phyloP scores from a whole-genome alignment of 2,797 vertebrate genomes.

The Fistularia commersonii region DNA sequence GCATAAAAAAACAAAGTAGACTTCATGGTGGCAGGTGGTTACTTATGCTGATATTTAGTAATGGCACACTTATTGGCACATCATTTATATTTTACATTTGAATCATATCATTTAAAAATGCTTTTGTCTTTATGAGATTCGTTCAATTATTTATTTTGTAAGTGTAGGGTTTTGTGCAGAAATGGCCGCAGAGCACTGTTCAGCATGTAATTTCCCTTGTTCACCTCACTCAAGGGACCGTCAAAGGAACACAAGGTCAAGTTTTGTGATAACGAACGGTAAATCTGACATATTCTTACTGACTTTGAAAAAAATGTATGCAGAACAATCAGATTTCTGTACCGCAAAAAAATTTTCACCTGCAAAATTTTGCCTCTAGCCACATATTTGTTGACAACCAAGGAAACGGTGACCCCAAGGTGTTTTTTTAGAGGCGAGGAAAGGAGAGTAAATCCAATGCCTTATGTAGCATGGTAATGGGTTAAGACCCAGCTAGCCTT shows the following conservation, averaged over 20 bases:
- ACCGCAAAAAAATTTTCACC: no score
- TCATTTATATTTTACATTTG: no score
- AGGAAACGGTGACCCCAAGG: slow-evolving; percentile 68
- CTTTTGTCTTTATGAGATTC: background rate
- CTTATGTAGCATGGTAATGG: slow-evolving; percentile 67
- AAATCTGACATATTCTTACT: slow-evolving; percentile 26
- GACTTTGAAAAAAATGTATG: no score
- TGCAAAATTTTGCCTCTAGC: slow-evolving; percentile 25
- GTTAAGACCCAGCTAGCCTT: slow-evolving; percentile 60
- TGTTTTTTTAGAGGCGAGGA: slow-evolving; percentile 50
- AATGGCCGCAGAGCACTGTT: slow-evolving; percentile 27
- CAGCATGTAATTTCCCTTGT: slow-evolving; percentile 24
- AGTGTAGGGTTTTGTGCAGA: background rate
- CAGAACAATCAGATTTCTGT: no score
- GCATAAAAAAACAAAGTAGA: no score
- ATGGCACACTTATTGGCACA: no score
- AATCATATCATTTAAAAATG: no score
- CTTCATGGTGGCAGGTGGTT: no score
- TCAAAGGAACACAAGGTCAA: slow-evolving; percentile 28
- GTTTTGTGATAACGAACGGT: slow-evolving; percentile 20
- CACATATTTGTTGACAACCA: slow-evolving; percentile 74
- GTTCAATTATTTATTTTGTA: background rate
- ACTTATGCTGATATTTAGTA: no score
- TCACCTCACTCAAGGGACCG: slow-evolving; percentile 37
- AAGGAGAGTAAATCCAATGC: slow-evolving; percentile 38